A percentile compares a stretch with the other conserved stretches of the same genome.
These are phyloP conservation scores for Icerya purchasi DNA, from an alignment of 2,888 invertebrate species.

Conservation along the genomic window DNA sequence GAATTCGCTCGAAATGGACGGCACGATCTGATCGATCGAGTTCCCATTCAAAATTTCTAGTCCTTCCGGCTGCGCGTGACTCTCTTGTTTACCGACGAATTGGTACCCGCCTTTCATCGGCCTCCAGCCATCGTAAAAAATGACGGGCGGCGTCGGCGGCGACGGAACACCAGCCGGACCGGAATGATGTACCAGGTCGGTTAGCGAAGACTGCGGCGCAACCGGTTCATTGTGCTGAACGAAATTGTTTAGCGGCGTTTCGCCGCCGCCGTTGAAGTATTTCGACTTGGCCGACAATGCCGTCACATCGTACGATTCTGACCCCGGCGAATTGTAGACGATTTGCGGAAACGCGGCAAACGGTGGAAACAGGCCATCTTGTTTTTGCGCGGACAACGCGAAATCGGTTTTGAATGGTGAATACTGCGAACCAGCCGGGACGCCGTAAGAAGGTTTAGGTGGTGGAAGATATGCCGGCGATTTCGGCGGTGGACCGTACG, in stretches of 20 bases:
- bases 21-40: background rate
- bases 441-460: conserved; percentile 21
- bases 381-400: no score
- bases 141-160: conserved; percentile 49
- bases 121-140: conserved; percentile 67
- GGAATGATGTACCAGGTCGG: background rate
- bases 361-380: no score
- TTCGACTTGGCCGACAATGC: background rate
- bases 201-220: background rate
- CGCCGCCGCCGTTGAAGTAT: background rate
- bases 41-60: background rate
- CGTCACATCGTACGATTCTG: no score
- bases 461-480: conserved; percentile 22
- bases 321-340: background rate
- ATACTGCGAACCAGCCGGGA: conserved; percentile 26
- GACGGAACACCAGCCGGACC: conserved; percentile 41
- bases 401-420: conserved; percentile 21
- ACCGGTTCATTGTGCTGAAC: background rate
- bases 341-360: conserved; percentile 2
- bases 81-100: conserved; percentile 6
- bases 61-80: background rate
- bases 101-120: conserved; percentile 45
- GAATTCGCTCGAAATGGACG: background rate
- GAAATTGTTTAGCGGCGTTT: background rate
- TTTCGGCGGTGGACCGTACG: conserved; percentile 25